Evolutionary conservation across 2,888 invertebrate species (phyloP).

Genomic region (Trissonchulus latispiculum): DNA sequence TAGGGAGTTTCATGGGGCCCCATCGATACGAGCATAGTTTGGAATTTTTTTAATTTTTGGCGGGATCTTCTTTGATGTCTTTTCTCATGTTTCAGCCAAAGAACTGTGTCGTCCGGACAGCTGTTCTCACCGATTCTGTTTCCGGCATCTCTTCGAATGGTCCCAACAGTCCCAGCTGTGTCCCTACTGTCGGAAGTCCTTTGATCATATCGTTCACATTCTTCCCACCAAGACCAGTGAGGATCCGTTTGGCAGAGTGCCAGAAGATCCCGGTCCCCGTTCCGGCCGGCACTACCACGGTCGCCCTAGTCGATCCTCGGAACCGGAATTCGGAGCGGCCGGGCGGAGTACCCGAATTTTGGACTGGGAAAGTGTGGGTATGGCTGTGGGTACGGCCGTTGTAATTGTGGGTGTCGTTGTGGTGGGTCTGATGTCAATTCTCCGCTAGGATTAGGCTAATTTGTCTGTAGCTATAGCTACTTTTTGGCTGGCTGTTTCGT

Average conservation of each 20-base stretch:
- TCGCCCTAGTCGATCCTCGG: neutral
- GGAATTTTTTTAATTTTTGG: too few relatives aligned
- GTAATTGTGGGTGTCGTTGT: neutral
- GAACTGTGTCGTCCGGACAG: constrained; percentile 6
- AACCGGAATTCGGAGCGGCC: too few relatives aligned
- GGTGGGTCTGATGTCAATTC: neutral
- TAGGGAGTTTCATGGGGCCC: too few relatives aligned
- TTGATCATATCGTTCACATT: neutral
- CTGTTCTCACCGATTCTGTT: constrained; percentile 7
- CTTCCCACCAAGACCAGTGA: neutral
- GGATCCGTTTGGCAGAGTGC: neutral
- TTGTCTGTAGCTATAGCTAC: too few relatives aligned
- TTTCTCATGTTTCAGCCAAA: neutral
- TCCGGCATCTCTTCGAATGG: neutral
- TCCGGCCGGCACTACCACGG: neutral
- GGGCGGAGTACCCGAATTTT: too few relatives aligned
- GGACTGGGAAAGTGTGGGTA: neutral
- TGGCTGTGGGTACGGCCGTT: neutral
- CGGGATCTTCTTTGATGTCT: too few relatives aligned
- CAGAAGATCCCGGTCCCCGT: too few relatives aligned
- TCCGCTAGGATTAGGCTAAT: too few relatives aligned
- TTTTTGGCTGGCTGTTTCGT: too few relatives aligned
- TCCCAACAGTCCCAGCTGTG: neutral
- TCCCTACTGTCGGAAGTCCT: constrained; percentile 10
- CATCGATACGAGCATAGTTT: too few relatives aligned